Conservation (phyloP, 2,113 vertebrate genomes). For the Callionymus lyra region DNA sequence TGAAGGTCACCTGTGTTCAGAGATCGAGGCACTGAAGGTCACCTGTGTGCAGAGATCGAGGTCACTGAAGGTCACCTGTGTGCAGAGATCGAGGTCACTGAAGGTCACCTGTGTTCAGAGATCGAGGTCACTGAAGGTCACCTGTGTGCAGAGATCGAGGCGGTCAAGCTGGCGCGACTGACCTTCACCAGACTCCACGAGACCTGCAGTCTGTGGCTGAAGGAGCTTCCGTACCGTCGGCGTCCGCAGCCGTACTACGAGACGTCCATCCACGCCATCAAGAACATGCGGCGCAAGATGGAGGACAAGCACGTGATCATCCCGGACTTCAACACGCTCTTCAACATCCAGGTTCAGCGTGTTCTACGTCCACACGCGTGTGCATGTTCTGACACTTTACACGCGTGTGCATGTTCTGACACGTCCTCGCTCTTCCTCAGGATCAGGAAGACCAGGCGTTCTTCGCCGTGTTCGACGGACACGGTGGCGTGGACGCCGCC, state of each 20-base stretch:
- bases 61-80: no score
- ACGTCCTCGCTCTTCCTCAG: no score
- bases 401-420: no score
- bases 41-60: no score
- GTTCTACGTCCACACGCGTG: neutral
- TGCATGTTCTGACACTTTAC: no score
- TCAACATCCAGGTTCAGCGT: slow-evolving; percentile 66
- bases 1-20: no score
- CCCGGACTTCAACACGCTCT: slow-evolving; percentile 94
- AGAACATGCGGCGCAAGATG: slow-evolving; percentile 99
- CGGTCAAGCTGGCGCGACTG: slow-evolving; percentile 80
- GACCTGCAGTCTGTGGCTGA: slow-evolving; percentile 85
- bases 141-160: slow-evolving; percentile 77
- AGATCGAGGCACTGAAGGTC: no score
- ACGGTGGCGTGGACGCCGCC: slow-evolving; percentile 92
- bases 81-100: no score
- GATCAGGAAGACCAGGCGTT: slow-evolving; percentile 96
- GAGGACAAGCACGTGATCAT: slow-evolving; percentile 97
- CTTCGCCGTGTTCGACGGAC: slow-evolving; percentile 94
- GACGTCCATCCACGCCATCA: slow-evolving; percentile 97
- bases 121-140: neutral
- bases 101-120: no score
- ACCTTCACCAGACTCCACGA: slow-evolving; percentile 87
- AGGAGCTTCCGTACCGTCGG: slow-evolving; percentile 81
- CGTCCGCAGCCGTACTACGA: slow-evolving; percentile 89